Conservation (phyloP, 2,113 vertebrate genomes). For the Myiagra hebetior region DNA sequence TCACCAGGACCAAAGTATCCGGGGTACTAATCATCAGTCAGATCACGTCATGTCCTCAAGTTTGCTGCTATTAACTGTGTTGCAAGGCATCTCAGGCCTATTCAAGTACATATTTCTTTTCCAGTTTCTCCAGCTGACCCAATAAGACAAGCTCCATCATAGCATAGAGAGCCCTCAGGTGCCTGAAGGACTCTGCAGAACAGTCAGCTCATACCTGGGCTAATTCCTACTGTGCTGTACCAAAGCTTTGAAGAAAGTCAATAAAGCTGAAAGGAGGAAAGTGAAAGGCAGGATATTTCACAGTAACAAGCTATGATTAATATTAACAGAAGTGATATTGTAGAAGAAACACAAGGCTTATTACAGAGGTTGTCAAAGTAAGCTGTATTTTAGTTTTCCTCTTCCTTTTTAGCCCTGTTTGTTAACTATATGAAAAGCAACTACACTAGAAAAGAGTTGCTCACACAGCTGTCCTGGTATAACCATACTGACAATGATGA, state of each 20-base stretch:
- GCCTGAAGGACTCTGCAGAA: not conserved
- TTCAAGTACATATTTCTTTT: not conserved
- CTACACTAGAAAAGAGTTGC: not conserved
- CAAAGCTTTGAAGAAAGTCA: slow-evolving; percentile 42
- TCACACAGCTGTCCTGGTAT: not conserved
- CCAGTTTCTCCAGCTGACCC: slow-evolving; percentile 1
- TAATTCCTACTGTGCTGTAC: slow-evolving; percentile 12
- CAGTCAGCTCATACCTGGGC: not conserved
- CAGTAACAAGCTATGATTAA: not conserved
- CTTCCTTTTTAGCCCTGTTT: not conserved
- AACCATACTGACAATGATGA: not conserved
- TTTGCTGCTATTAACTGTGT: slow-evolving; percentile 23
- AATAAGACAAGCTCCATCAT: not conserved
- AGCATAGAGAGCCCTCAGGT: not conserved
- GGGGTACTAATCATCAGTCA: not conserved
- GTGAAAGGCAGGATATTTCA: not conserved
- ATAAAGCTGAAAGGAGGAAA: slow-evolving; percentile 8
- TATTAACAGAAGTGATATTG: not conserved
- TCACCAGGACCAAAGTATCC: slow-evolving; percentile 8
- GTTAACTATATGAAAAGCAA: not conserved
- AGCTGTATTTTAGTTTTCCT: not conserved
- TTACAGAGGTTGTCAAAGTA: not conserved
- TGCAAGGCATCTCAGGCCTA: not conserved
- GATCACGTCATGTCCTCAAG: not conserved
- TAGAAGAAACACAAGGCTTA: not conserved